Percentiles rank a stretch among this genome's conserved stretches.
Evolutionary conservation across 2,797 vertebrate genomes (phyloP).

Genomic region (Microctenopoma stevenorrisi): DNA sequence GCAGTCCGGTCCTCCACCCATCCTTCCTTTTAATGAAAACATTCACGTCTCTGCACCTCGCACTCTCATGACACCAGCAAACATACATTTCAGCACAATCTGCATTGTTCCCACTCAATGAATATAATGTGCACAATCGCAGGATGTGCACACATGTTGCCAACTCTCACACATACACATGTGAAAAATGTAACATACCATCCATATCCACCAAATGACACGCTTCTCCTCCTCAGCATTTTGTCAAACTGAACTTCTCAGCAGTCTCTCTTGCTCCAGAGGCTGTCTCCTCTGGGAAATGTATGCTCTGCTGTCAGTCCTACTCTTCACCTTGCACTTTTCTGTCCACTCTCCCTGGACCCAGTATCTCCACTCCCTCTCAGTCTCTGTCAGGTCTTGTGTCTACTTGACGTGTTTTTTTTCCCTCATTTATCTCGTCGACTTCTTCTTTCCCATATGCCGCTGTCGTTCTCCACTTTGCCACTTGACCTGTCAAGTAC

Average conservation of each 20-base stretch:
- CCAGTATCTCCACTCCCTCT: conserved; percentile 27
- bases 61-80: conserved; percentile 3
- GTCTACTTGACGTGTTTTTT: conserved; percentile 37
- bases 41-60: conserved; percentile 31
- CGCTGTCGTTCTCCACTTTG: conserved; percentile 42
- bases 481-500: conserved; percentile 45
- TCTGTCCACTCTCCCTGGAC: conserved; percentile 49
- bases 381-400: conserved; percentile 4
- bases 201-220: conserved; percentile 95
- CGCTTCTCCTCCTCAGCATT: conserved; percentile 93
- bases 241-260: conserved; percentile 53
- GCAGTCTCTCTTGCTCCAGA: conserved; percentile 49
- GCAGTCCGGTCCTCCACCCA: conserved; percentile 66
- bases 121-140: conserved; percentile 2
- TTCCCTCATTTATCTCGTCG: not conserved
- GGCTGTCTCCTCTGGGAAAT: conserved; percentile 46
- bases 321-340: conserved; percentile 51
- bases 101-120: conserved; percentile 1
- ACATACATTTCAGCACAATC: not conserved
- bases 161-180: conserved; percentile 15
- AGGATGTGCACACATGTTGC: not conserved
- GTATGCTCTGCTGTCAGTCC: conserved; percentile 41
- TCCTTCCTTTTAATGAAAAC: conserved; percentile 74
- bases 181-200: conserved; percentile 86
- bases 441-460: conserved; percentile 32